Evolutionary conservation across 2,797 vertebrate species (phyloP), one percentile per base, ranked within the genome.

Genomic region (Sebastes oblongus): DNA sequence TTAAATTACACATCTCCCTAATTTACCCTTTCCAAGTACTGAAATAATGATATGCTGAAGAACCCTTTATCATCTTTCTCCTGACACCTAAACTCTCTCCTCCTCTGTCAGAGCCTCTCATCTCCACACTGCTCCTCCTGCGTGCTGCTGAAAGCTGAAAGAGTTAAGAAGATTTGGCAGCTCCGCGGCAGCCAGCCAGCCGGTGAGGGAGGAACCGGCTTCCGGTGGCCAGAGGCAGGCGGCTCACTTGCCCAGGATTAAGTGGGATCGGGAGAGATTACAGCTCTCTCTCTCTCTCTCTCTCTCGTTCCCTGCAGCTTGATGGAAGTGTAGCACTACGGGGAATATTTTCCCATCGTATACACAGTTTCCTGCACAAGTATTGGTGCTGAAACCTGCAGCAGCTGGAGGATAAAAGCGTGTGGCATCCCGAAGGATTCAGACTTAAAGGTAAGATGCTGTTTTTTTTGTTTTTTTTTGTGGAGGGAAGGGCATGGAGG

Each of bases 241-340:
- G 24, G 89, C 89, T 94, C 93, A 89, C 87, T 92, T 86, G 88
- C 79, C 27, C 10, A 55, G 94, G 96, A 96, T 96, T 96, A 96
- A 93, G 82, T 87, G 86, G 95, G 95, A 96, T 95, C 82, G 90
- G 89, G 89, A 82, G 87, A 93, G 96, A 96, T 96, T 96, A 96
- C 90, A 81, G 81, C 77, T 70, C 87, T 89, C 88, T 84, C 88
- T 86, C 34, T 84, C 62, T 58, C 62, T 58, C 62, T 61, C 59
- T 58, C 78, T 67, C 73, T 66, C 0, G 18, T 72, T 74, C 42
- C 59, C 52, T 36, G 32, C 14, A 55, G 72, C 81, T 90, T 12
- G 66, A 81, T 90, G 86, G 84, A 80, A 79, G 75, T 22, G 1
- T 24, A 60, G 30, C 77, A 42, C 83, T 65, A 82, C 7, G 34